Evolutionary conservation across 2,113 vertebrate species (phyloP), one percentile per base, ranked within the genome.

Genomic region (Verasper variegatus): DNA sequence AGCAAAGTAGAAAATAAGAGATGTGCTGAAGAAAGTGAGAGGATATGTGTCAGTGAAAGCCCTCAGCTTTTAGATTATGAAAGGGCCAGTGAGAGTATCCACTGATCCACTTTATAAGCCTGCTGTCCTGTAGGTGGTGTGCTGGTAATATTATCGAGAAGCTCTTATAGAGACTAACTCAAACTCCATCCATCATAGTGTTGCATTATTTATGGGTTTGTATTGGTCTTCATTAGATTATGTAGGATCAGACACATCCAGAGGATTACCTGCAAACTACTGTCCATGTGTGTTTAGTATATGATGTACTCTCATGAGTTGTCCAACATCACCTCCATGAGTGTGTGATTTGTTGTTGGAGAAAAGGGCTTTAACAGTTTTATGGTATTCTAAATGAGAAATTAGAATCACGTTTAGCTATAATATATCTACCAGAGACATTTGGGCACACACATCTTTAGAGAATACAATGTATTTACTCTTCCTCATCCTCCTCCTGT

Each of bases 161-260:
- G 57, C 73, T 71, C 62, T 71, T 42, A 61, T 24, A 60, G 58
- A 76, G 56, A 31, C 68, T 3, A 42, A 64, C 40, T 68, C 58
- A 68, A 63, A 71, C 63, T 71, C 69, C 52, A 14, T 58, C 56
- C 62, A 31, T 70, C 58, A 66, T 76, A 47, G 64, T 51, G 52
- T 15, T 85, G 71, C 77, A 73, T 84, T 77, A 78, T 70, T 40
- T 70, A 63, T 66, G 58, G 73, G 80, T 86, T 75, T 82, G 71
- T 45, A 31, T 84, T n/a, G 4, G 31, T 24, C 58, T 75, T 82
- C 59, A 77, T 88, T 74, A 35, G 75, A 73, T 88, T 68, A 82
- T 40, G 15, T 26, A 4, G 45, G 65, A 78, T 84, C 66, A 58
- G 60, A 78, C 61, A 37, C 42, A 67, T 37, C 49, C 68, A 51